Evolutionary conservation across 2,888 invertebrate genomes (phyloP).

Genomic region (Drosophila aldrichi): DNA sequence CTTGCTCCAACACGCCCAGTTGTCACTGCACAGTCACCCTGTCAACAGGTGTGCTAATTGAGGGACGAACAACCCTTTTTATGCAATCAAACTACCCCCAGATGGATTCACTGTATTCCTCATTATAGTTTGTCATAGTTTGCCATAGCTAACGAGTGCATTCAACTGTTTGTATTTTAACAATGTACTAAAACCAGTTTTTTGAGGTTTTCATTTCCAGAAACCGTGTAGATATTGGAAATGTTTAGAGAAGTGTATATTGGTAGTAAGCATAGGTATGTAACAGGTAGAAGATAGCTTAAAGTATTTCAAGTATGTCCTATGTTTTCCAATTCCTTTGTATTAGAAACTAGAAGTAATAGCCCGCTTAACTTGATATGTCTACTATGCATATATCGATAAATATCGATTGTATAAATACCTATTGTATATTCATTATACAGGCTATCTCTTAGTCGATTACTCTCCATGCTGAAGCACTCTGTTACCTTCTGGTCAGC

Average conservation of each 20-base stretch:
- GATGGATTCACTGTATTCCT: background rate
- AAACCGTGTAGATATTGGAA: background rate
- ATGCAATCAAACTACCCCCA: slow-evolving; percentile 7
- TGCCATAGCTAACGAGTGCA: slow-evolving; percentile 43
- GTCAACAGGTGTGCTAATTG: slow-evolving; percentile 69
- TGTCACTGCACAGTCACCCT: slow-evolving; percentile 34
- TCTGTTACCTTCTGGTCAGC: slow-evolving; percentile 30
- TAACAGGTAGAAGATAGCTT: background rate
- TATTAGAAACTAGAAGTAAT: too few relatives aligned
- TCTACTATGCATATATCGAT: background rate
- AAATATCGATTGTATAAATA: background rate
- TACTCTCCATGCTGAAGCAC: background rate
- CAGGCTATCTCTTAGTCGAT: background rate
- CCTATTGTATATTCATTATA: background rate
- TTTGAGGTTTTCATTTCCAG: slow-evolving; percentile 5
- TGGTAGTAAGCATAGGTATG: too few relatives aligned
- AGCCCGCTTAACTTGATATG: background rate
- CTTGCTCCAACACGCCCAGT: slow-evolving; percentile 54
- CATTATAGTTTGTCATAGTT: slow-evolving; percentile 10
- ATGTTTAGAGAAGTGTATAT: background rate
- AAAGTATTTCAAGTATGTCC: too few relatives aligned
- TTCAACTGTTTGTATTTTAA: slow-evolving; percentile 79
- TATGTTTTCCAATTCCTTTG: too few relatives aligned
- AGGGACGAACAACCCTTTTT: slow-evolving; percentile 43
- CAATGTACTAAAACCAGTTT: slow-evolving; percentile 41